A percentile compares a stretch with the other conserved stretches of the same genome.
Evolutionary conservation across 2,113 vertebrate species (phyloP).

Genomic region (Brachyistius frenatus): DNA sequence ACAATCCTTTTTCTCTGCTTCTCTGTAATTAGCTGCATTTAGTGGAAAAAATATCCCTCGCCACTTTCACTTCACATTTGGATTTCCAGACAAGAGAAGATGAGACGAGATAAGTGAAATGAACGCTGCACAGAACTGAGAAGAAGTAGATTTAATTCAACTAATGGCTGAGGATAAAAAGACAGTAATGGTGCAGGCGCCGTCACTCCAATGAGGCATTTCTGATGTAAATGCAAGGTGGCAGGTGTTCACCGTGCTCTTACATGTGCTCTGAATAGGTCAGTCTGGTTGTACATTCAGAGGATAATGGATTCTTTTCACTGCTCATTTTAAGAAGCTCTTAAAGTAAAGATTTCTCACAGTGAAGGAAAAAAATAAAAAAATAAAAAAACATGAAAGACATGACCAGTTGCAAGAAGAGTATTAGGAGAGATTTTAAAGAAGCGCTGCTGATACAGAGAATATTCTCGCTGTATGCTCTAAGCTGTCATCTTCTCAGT

Average conservation of each 20-base stretch:
- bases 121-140: constrained; percentile 7
- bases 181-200: not conserved
- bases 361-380: not conserved
- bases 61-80: constrained; percentile 25
- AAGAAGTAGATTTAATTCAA: constrained; percentile 23
- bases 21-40: constrained; percentile 8
- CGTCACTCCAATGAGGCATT: not conserved
- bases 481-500: constrained; percentile 7
- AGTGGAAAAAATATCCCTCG: not conserved
- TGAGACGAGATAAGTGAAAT: not conserved
- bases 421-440: constrained; percentile 12
- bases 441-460: constrained; percentile 13
- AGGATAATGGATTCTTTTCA: constrained; percentile 27
- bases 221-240: constrained; percentile 13
- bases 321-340: constrained; percentile 24
- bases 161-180: constrained; percentile 2
- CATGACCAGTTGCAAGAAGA: constrained; percentile 16
- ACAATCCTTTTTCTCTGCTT: not conserved
- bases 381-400: constrained; percentile 6
- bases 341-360: not conserved
- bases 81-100: not conserved
- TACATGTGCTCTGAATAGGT: constrained; percentile 13
- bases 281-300: constrained; percentile 11
- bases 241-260: constrained; percentile 8
- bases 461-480: constrained; percentile 4